Evolutionary conservation across 2,113 vertebrate species (phyloP).

Genomic region (Seriola rivoliana): DNA sequence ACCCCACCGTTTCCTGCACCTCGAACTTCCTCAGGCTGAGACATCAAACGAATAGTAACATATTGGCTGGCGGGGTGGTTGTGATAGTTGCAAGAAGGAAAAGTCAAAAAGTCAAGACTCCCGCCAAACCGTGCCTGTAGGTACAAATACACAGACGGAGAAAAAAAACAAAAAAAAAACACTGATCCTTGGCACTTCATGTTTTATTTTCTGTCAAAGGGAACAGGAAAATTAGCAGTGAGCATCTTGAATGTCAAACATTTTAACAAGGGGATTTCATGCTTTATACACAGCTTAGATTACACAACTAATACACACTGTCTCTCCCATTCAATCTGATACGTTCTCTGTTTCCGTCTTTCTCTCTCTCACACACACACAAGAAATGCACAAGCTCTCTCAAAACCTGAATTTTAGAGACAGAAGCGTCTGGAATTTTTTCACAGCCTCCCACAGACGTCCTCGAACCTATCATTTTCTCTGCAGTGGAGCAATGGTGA

Average conservation of each 20-base stretch:
- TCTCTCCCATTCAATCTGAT: conserved; percentile 38
- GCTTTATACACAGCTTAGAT: conserved; percentile 26
- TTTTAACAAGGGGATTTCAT: conserved; percentile 38
- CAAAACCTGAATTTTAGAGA: conserved; percentile 70
- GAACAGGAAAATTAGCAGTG: conserved; percentile 43
- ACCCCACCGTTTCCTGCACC: conserved; percentile 25
- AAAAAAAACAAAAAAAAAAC: not conserved
- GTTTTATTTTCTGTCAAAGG: conserved; percentile 32
- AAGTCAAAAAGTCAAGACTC: conserved; percentile 42
- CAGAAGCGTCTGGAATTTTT: conserved; percentile 79
- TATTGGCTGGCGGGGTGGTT: conserved; percentile 20
- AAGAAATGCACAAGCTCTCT: conserved; percentile 50
- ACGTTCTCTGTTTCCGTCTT: conserved; percentile 28
- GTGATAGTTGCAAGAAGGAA: conserved; percentile 17
- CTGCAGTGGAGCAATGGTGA: conserved; percentile 85
- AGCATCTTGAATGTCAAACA: conserved; percentile 49
- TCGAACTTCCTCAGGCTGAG: conserved; percentile 30
- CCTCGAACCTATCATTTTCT: conserved; percentile 87
- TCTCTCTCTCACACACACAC: conserved; percentile 42
- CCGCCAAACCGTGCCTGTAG: not conserved
- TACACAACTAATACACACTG: conserved; percentile 33
- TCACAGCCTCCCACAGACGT: conserved; percentile 85
- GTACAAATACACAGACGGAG: no score
- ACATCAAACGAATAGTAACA: conserved; percentile 25
- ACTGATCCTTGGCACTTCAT: not conserved